These are phyloP conservation scores for Leucania comma DNA, from an alignment of 2,888 invertebrate species.

Conservation along the genomic window DNA sequence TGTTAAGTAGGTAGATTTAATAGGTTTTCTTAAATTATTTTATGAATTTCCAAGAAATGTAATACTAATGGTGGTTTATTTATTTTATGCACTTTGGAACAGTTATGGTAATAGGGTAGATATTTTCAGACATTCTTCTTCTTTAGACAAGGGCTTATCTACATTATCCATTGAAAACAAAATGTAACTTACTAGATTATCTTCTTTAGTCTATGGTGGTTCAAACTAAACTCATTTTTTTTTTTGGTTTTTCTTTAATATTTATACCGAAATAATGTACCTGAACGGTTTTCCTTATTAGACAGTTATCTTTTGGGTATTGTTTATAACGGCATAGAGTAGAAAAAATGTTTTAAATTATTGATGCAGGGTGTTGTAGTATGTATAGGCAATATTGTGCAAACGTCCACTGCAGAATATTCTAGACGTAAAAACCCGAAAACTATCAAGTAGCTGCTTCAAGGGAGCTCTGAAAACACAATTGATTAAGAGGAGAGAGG, in stretches of 20 bases:
- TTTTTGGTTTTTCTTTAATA: background rate
- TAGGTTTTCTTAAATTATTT: slow-evolving; percentile 33
- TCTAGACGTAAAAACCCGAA: background rate
- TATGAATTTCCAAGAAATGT: slow-evolving; percentile 20
- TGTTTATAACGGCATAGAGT: slow-evolving; percentile 9
- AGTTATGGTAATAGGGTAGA: background rate
- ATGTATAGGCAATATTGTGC: background rate
- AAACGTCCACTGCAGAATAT: background rate
- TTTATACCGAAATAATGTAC: slow-evolving; percentile 45
- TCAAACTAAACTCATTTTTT: background rate
- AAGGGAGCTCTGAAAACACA: background rate
- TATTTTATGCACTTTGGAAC: slow-evolving; percentile 22
- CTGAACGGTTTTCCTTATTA: slow-evolving; percentile 50
- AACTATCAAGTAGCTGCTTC: background rate
- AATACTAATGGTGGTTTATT: slow-evolving; percentile 7
- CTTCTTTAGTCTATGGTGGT: background rate
- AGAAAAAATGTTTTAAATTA: background rate
- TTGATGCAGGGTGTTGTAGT: slow-evolving; percentile 9
- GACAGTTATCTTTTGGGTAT: background rate
- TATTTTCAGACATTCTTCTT: background rate
- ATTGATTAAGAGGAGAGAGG: background rate
- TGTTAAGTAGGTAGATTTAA: slow-evolving; percentile 57
- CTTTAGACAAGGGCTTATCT: background rate
- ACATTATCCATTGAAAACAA: background rate
- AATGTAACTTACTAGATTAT: background rate